Evolutionary conservation across 2,113 vertebrate species (phyloP).

Genomic region (Toxotes chatareus): DNA sequence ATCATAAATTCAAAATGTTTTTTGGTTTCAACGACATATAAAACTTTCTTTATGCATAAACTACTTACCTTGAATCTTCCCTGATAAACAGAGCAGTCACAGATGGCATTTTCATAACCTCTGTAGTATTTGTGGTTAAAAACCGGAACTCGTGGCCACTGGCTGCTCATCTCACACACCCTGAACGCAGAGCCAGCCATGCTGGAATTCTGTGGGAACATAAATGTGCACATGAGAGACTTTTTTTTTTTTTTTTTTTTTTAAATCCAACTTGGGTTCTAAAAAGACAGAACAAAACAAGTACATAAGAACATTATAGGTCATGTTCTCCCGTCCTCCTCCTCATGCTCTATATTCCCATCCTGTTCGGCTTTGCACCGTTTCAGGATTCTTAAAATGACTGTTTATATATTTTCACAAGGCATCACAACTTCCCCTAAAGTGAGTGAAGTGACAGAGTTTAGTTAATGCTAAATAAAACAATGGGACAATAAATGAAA

Average conservation of each 20-base stretch:
- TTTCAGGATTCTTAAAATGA: not conserved
- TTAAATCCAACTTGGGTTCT: not conserved
- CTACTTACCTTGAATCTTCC: not conserved
- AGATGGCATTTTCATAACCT: not conserved
- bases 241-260: too few species aligned
- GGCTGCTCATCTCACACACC: not conserved
- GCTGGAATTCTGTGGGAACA: not conserved
- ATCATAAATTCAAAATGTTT: too few species aligned
- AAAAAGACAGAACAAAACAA: too few species aligned
- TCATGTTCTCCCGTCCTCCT: not conserved
- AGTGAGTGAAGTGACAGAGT: too few species aligned
- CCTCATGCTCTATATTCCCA: not conserved
- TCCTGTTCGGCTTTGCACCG: not conserved
- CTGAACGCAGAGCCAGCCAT: not conserved
- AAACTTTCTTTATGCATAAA: not conserved
- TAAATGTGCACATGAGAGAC: not conserved
- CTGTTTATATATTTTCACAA: not conserved
- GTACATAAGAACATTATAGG: not conserved
- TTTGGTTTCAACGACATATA: not conserved
- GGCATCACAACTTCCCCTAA: not conserved
- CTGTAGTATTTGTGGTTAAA: not conserved
- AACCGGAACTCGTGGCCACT: rapidly evolving
- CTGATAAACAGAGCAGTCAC: not conserved
- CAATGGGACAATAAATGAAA: too few species aligned
- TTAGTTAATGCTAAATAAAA: not conserved